A percentile compares a stretch with the other conserved stretches of the same genome.
Evolutionary conservation across 1,140 invertebrate species (phyloP).

Genomic region (Drosophila ercepeae): DNA sequence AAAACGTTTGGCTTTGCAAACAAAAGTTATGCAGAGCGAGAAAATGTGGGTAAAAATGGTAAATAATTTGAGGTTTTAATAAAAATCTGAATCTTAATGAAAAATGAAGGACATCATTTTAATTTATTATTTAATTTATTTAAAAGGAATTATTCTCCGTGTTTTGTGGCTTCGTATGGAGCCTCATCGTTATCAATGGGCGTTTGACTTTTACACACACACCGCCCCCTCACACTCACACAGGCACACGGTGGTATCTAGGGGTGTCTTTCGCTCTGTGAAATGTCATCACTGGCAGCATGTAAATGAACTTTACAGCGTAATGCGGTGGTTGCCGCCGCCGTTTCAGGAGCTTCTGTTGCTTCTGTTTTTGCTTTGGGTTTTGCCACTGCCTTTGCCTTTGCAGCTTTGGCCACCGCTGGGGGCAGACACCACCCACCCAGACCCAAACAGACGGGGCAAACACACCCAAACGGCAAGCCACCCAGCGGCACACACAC

Average conservation of each 20-base stretch:
- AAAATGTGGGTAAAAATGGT: neutral
- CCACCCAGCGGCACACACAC: conserved; percentile 20
- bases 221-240: conserved; percentile 1
- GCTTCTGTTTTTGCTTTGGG: conserved; percentile 30
- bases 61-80: neutral
- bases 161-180: conserved; percentile 15
- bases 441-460: conserved; percentile 49
- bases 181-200: conserved; percentile 70
- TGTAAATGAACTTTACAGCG: conserved; percentile 83
- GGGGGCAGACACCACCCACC: conserved; percentile 26
- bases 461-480: conserved; percentile 10
- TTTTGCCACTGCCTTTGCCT: neutral
- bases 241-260: conserved; percentile 4
- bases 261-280: conserved; percentile 44
- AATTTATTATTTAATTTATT: too few relatives aligned
- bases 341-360: conserved; percentile 17
- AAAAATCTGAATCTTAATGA: too few relatives aligned
- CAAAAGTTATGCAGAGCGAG: conserved; percentile 27
- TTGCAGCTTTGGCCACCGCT: neutral
- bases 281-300: conserved; percentile 77
- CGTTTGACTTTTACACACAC: conserved; percentile 63
- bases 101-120: too few relatives aligned
- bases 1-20: conserved; percentile 72
- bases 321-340: conserved; percentile 57
- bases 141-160: neutral